Percentiles rank a stretch among this genome's conserved stretches.
phyloP scores from a whole-genome alignment of 2,113 vertebrate species.

The Odocoileus virginianus region DNA sequence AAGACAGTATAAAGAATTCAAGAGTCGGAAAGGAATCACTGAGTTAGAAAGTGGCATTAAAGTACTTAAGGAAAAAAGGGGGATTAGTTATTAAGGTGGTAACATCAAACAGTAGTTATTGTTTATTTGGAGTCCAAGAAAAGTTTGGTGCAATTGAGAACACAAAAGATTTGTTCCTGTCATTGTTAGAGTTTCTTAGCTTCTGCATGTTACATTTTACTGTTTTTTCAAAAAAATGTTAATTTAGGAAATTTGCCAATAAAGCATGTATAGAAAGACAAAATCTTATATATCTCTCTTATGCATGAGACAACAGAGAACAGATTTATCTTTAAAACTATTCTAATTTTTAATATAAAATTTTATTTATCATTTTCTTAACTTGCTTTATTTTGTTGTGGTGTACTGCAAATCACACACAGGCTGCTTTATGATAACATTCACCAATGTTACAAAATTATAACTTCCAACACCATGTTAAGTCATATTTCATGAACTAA shows the following conservation, averaged over 20 bases:
- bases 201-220: neutral
- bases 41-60: neutral
- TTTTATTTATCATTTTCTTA: neutral
- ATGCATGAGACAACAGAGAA: neutral
- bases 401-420: neutral
- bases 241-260: neutral
- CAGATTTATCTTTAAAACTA: neutral
- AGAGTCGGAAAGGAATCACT: neutral
- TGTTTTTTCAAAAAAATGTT: neutral
- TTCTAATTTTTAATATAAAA: neutral
- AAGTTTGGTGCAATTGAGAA: neutral
- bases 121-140: neutral
- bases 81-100: neutral
- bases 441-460: neutral
- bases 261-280: neutral
- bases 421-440: neutral
- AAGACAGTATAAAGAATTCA: neutral
- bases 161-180: neutral
- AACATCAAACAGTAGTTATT: neutral
- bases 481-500: conserved; percentile 1
- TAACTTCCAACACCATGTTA: neutral
- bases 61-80: neutral
- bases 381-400: neutral
- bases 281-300: neutral
- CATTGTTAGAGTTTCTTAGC: neutral